A percentile compares a stretch with the other conserved stretches of the same genome.
Evolutionary conservation across 2,888 invertebrate species (phyloP).

Genomic region (Malacosoma neustria): DNA sequence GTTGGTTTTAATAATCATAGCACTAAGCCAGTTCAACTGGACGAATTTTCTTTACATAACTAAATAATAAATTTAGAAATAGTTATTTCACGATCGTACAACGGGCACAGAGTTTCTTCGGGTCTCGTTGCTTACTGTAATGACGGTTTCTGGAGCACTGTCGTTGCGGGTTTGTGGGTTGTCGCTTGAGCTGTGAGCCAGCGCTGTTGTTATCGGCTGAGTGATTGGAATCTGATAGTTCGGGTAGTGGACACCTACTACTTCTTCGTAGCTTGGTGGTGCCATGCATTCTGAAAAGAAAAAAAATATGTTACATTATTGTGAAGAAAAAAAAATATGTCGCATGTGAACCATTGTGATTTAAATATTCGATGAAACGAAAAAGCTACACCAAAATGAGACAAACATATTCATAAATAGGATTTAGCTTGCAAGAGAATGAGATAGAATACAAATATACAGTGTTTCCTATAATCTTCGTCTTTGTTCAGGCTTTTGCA

Average conservation of each 20-base stretch:
- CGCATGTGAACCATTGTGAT: no score
- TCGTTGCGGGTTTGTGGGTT: slow-evolving; percentile 12
- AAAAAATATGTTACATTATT: no score
- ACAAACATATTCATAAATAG: no score
- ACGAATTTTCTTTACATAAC: slow-evolving; percentile 16
- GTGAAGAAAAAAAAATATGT: no score
- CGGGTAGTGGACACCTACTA: slow-evolving; percentile 60
- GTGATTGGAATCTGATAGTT: slow-evolving; percentile 44
- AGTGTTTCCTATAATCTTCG: no score
- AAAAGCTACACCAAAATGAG: no score
- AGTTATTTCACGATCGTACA: slow-evolving; percentile 26
- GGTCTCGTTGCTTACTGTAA: slow-evolving; percentile 30
- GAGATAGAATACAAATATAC: no score
- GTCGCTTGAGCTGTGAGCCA: slow-evolving; percentile 26
- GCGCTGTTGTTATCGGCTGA: slow-evolving; percentile 47
- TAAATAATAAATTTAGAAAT: slow-evolving; percentile 9
- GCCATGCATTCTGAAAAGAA: slow-evolving; percentile 65
- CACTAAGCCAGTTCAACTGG: slow-evolving; percentile 31
- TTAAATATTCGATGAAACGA: no score
- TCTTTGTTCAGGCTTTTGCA: no score
- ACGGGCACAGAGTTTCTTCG: slow-evolving; percentile 27
- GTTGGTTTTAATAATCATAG: no score
- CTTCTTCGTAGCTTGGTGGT: slow-evolving; percentile 66
- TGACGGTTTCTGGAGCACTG: slow-evolving; percentile 17
- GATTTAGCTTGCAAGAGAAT: no score